Base-by-base conservation (phyloP, 2,113 vertebrate species). In the Gorilla gorilla region DNA sequence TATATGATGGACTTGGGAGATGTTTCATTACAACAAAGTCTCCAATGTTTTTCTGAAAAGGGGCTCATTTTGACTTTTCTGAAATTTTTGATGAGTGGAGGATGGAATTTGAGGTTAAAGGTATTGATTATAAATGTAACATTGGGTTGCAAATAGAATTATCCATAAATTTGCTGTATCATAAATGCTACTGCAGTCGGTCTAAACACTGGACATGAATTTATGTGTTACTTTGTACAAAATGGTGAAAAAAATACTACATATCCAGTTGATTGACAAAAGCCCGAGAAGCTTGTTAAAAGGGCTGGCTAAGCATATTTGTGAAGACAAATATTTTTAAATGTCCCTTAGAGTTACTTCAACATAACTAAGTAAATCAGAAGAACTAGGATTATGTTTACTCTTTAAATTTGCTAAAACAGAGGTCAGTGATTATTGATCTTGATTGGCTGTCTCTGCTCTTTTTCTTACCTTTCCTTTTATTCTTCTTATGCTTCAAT, bases 271-370 rank as follows among this genome's bases (percentile, higher is more conserved):
- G 76, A 45, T 96, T 9, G 80, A 20, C 22, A 84, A 57, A 94
- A 82, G 35, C 61, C 57, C 38, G 83, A 85, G 38, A 38, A 78
- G 1, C 57, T 72, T 32, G 50, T 86, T 76, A 57, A 78, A 79
- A 92, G 35, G 1, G 16, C 32, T 92, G 10, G 22, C 14, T 75
- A 80, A 70, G 5, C 18, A 68, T 61, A 80, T 59, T 57, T 81
- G 40, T 8, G 66, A 95, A 73, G 45, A 79, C 7, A 89, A 95
- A 84, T 80, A 72, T 85, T 81, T 93, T 91, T 72, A 95, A 55
- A 55, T 32, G n/a, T 9, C 10, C 1, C 11, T 76, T 10, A 38
- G 75, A 88, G 38, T 93, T 92, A 94, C 50, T 76, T 18, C 22
- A 64, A 23, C 43, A 43, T 55, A 64, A 89, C 55, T 81, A 89